Percentiles rank a stretch among this genome's conserved stretches.
Evolutionary conservation across 2,797 vertebrate species (phyloP).

Genomic region (Tympanoctomys barrerae): DNA sequence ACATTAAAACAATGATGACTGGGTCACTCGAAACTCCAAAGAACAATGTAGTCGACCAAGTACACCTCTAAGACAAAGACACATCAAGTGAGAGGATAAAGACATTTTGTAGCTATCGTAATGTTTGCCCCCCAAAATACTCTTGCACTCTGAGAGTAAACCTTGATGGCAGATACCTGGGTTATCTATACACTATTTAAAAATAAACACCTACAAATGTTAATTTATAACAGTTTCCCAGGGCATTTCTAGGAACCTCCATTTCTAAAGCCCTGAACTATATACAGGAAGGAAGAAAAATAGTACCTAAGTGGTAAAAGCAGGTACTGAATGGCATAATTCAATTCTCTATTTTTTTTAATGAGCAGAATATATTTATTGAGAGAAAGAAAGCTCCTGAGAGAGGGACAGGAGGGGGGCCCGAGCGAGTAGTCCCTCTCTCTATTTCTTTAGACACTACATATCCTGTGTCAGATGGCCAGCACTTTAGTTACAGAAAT

Average conservation of each 20-base stretch:
- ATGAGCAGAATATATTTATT: too few relatives aligned
- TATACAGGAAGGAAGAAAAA: background rate
- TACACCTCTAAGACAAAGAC: background rate
- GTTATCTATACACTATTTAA: background rate
- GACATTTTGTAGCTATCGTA: background rate
- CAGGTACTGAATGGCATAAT: background rate
- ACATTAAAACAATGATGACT: background rate
- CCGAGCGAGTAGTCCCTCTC: background rate
- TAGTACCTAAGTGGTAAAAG: background rate
- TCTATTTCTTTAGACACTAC: constrained; percentile 4
- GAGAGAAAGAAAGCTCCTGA: too few relatives aligned
- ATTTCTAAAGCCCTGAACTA: constrained; percentile 26
- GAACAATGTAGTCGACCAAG: background rate
- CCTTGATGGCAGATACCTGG: background rate
- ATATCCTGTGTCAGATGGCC: background rate
- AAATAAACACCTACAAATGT: constrained; percentile 9
- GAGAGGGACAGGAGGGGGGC: too few relatives aligned
- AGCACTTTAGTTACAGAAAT: background rate
- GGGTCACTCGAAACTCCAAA: background rate
- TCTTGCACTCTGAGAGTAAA: background rate
- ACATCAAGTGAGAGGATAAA: background rate
- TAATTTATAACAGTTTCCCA: background rate
- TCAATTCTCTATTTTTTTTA: background rate
- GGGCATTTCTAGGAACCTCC: background rate
- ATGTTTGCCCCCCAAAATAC: background rate